Base-by-base conservation (phyloP, 2,888 invertebrate genomes). In the Protophormia terraenovae region DNA sequence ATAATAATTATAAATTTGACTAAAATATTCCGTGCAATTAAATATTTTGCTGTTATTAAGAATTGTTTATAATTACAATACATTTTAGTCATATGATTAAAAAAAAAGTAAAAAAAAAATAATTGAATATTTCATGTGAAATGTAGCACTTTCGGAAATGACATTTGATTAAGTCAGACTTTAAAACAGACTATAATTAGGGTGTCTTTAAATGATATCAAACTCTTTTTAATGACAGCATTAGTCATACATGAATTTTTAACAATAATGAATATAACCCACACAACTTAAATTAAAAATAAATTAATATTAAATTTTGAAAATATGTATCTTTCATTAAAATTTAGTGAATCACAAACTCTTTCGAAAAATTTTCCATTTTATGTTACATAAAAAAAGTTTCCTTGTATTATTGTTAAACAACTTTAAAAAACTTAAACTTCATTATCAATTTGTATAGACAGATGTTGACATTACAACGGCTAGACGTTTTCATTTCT, bases 1-100 rank as follows among this genome's bases (percentile, higher is more conserved):
- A 29, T 58, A 62, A 27, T 60, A 4, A 77, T 58, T 47, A 35
- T 32, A 58, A 47, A 78, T 71, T 73, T 80, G 0, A 45, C 19
- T 47, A 47, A 73, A 80, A 67, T 67, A 80, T 73, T 80, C 45
- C 66, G 27, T 64, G 7, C 38, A 71, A 62, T 79, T 62, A 69
- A 71, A 58, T 27, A 38, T 58, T 55, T 47, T 80, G n/a, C 69
- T 35, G 2, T 32, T 53, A 64, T 50, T 38, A 4, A n/a, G 16
- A 35, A 38, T 60, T 38, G 8, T 66, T 41, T 53, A 8, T 58
- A 60, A 78, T 69, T 67, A 32, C 32, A 45, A n/a, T 14, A 24
- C 22, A 22, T 16, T 32, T 76, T 5, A 22, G 7, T 32, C 24
- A 38, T 38, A 38, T 2, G 22, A 22, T 22, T 35, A 32, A 19